Percentiles rank a stretch among this genome's conserved stretches.
phyloP scores from a whole-genome alignment of 2,797 vertebrate species.

The Ataeniobius toweri region DNA sequence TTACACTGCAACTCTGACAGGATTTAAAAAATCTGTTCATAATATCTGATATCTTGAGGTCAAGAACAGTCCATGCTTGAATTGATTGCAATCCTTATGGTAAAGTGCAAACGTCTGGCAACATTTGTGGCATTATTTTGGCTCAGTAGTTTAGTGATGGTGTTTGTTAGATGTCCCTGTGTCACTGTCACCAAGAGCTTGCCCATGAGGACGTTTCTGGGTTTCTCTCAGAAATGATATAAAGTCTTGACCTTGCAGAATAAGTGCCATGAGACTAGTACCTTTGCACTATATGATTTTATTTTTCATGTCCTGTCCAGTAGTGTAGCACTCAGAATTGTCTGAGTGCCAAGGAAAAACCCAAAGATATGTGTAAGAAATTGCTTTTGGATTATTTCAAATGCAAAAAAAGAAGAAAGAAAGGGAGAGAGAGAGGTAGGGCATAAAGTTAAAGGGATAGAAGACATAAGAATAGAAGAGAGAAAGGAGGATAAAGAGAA shows the following conservation, averaged over 20 bases:
- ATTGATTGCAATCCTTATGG: slow-evolving; percentile 1
- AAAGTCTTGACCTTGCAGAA: not conserved
- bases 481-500: too few species aligned
- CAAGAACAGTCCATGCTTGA: not conserved
- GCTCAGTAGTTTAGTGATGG: not conserved
- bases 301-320: not conserved
- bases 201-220: not conserved
- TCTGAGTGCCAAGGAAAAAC: too few species aligned
- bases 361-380: too few species aligned
- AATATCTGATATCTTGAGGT: not conserved
- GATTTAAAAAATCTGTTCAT: not conserved
- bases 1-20: not conserved
- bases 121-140: not conserved
- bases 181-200: not conserved
- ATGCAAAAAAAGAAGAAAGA: too few species aligned
- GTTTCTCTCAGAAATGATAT: not conserved
- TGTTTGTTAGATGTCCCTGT: not conserved
- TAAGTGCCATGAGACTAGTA: not conserved
- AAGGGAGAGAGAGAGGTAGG: too few species aligned
- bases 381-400: too few species aligned
- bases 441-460: too few species aligned
- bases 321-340: too few species aligned
- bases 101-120: not conserved
- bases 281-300: not conserved
- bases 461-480: too few species aligned